Evolutionary conservation across 2,888 invertebrate species (phyloP), one percentile per base, ranked within the genome.

Genomic region (Polyommatus icarus): DNA sequence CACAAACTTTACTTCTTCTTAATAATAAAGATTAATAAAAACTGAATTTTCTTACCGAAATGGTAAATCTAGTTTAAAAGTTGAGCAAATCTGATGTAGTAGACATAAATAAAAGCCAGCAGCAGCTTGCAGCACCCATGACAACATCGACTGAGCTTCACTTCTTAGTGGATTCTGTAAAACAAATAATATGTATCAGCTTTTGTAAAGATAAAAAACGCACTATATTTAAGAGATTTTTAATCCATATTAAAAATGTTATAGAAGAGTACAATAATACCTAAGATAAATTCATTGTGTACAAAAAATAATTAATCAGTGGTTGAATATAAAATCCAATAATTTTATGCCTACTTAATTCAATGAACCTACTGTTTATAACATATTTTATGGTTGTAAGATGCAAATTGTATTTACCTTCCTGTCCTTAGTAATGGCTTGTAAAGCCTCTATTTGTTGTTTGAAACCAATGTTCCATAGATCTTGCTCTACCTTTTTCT

Each of bases 401-500:
- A 54, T 54, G 54, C 15, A 18, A 54, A 54, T 54, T 54, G 15
- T 54, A 29, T 7, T 40, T 82, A 97, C 97, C 95, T 97, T 97
- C 84, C 96, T 96, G 85, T 98, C 97, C 86, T 97, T 97, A 20
- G 96, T 95, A 83, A 96, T 95, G 76, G 95, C 95, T 87, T 98
- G 98, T 79, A 98, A 89, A 2, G 95, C 95, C 78, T 96, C 97
- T 88, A 98, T 98, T 89, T 97, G 97, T 90, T 97, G 97, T 89
- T 98, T 98, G 91, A 98, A 98, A 76, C 97, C 97, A 84, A 97
- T 95, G 90, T 97, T 98, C 98, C 98, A 98, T 83, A 98, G 92
- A 85, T 98, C 98, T 87, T 97, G 98, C 87, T 98, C 98, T 50
- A 98, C 97, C 91, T 98, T 98, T 89, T 97, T 97, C 88, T 98